Evolutionary conservation across 1,140 invertebrate species (phyloP).

Genomic region (Drosophila orosa): DNA sequence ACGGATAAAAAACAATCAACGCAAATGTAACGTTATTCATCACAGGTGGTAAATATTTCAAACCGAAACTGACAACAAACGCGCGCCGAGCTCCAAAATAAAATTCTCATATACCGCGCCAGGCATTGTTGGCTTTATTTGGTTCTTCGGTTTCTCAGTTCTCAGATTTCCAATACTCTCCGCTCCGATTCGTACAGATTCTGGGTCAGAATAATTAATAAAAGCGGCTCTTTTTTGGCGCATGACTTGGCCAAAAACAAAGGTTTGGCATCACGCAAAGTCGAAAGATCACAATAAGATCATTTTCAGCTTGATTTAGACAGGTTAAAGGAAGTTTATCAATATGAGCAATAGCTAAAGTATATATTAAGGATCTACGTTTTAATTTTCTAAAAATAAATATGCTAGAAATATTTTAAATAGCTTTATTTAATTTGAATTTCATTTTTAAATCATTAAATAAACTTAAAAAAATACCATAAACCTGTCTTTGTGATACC

Average conservation of each 20-base stretch:
- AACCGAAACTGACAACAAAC: conserved; percentile 74
- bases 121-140: conserved; percentile 25
- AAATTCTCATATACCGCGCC: conserved; percentile 14
- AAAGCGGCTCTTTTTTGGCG: conserved; percentile 60
- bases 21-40: conserved; percentile 81
- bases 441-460: neutral
- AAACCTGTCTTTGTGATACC: neutral
- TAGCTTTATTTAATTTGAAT: too few relatives aligned
- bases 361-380: too few relatives aligned
- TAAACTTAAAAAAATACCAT: neutral
- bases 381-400: neutral
- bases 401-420: neutral
- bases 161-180: conserved; percentile 52
- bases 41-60: conserved; percentile 80
- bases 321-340: neutral
- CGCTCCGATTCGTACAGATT: conserved; percentile 44
- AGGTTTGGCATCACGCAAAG: conserved; percentile 5
- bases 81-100: conserved; percentile 54
- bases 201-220: conserved; percentile 82
- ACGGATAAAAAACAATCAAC: conserved; percentile 69
- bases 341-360: neutral
- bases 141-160: conserved; percentile 25
- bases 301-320: conserved; percentile 19
- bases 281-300: conserved; percentile 19
- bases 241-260: conserved; percentile 71